phyloP scores from a whole-genome alignment of 2,888 invertebrate species.

The Pammene aurita region DNA sequence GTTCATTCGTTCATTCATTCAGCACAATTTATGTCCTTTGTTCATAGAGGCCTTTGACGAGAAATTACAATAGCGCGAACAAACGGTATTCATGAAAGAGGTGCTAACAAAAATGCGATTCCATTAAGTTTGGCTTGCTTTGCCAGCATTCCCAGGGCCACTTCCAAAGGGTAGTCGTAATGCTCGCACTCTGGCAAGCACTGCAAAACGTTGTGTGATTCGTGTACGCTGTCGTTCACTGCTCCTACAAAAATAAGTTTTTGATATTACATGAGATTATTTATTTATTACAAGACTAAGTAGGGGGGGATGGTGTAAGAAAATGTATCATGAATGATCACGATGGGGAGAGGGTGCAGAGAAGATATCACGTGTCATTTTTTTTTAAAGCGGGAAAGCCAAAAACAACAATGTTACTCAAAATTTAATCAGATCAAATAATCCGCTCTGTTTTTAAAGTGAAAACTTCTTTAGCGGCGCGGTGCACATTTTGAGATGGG shows the following conservation, averaged over 20 bases:
- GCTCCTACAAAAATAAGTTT: conserved; percentile 45
- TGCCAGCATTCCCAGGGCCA: conserved; percentile 84
- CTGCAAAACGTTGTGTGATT: conserved; percentile 40
- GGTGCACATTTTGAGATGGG: no score
- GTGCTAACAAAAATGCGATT: conserved; percentile 79
- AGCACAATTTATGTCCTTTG: neutral
- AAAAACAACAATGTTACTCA: no score
- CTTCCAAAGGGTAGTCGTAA: conserved; percentile 85
- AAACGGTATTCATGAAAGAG: neutral
- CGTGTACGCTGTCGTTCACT: conserved; percentile 4
- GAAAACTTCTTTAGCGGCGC: no score
- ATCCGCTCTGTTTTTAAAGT: no score
- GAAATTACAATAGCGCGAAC: neutral
- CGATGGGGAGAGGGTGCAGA: no score
- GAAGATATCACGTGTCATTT: no score
- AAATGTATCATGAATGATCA: no score
- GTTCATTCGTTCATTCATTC: neutral
- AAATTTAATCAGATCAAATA: no score
- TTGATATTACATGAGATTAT: no score
- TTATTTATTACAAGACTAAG: no score
- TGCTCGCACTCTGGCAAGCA: conserved; percentile 87
- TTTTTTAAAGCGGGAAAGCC: no score
- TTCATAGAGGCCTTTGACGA: neutral
- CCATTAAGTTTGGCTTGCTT: conserved; percentile 68
- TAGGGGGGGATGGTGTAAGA: no score